Conservation (phyloP, 2,888 invertebrate genomes). For the Hyposoter dolosus region DNA sequence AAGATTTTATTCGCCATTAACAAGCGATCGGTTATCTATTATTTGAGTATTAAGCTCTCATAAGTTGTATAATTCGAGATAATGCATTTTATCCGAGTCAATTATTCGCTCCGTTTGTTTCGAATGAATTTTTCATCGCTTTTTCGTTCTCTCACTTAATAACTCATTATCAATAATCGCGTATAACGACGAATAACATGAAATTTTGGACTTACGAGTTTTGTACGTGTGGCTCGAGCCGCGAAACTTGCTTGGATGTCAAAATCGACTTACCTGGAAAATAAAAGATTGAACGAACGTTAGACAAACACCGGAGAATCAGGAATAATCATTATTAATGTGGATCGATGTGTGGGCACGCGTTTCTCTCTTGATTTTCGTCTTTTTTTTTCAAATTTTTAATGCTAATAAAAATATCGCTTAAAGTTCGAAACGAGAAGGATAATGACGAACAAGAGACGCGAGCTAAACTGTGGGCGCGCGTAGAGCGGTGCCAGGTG, state of each 20-base stretch:
- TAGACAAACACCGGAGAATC: background rate
- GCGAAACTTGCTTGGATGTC: background rate
- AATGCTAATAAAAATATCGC: background rate
- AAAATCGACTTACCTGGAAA: constrained; percentile 59
- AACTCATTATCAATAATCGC: background rate
- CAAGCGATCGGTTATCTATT: background rate
- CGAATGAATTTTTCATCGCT: background rate
- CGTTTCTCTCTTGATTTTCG: background rate
- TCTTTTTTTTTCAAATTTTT: background rate
- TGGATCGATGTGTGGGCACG: too few relatives aligned
- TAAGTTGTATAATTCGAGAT: background rate
- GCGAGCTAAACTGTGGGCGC: constrained; percentile 39
- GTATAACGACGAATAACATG: background rate
- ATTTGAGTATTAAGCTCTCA: background rate
- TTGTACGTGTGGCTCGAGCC: background rate
- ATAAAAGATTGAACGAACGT: background rate
- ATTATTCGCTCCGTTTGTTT: background rate
- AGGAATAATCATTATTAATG: background rate
- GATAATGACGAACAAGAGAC: constrained; percentile 22
- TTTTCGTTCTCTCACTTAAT: background rate
- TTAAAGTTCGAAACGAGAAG: constrained; percentile 8
- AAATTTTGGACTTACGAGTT: background rate
- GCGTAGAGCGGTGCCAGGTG: constrained; percentile 76
- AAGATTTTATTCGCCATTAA: background rate
- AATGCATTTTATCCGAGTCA: constrained; percentile 1